These are phyloP conservation scores for Setipinna tenuifilis DNA, from an alignment of 2,797 vertebrate species.

Conservation along the genomic window DNA sequence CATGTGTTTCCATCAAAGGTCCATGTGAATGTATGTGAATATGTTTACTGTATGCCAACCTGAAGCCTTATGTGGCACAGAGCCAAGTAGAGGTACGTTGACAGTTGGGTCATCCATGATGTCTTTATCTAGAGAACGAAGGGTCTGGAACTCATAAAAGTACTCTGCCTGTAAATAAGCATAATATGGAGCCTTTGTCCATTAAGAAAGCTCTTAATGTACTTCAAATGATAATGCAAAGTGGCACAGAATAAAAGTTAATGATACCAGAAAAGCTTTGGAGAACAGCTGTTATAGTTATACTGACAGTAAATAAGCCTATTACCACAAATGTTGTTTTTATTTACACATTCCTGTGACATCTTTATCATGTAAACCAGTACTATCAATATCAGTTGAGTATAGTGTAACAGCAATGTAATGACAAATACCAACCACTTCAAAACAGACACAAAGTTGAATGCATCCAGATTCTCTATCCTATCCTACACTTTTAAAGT, in stretches of 20 bases:
- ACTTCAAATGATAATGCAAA: background rate
- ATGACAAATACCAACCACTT: background rate
- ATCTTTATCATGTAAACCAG: background rate
- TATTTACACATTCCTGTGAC: background rate
- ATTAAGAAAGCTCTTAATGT: background rate
- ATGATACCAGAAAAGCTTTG: background rate
- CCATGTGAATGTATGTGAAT: background rate
- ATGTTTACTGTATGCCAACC: conserved; percentile 67
- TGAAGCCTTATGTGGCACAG: conserved; percentile 85
- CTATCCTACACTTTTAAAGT: background rate
- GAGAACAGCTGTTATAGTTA: background rate
- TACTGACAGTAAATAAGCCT: background rate
- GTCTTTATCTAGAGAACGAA: conserved; percentile 87
- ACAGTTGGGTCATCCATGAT: conserved; percentile 89
- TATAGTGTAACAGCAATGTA: background rate
- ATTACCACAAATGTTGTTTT: background rate
- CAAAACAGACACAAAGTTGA: background rate
- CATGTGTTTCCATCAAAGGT: background rate
- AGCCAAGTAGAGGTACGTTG: conserved; percentile 84
- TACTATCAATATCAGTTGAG: background rate
- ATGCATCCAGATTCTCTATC: background rate
- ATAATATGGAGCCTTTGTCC: conserved; percentile 2
- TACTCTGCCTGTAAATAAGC: conserved; percentile 78
- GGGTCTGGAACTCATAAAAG: conserved; percentile 89
- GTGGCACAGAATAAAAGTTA: background rate